A percentile compares a stretch with the other conserved stretches of the same genome.
These are phyloP conservation scores for Thamnophis elegans DNA, from an alignment of 2,797 vertebrate genomes.

Conservation along the genomic window DNA sequence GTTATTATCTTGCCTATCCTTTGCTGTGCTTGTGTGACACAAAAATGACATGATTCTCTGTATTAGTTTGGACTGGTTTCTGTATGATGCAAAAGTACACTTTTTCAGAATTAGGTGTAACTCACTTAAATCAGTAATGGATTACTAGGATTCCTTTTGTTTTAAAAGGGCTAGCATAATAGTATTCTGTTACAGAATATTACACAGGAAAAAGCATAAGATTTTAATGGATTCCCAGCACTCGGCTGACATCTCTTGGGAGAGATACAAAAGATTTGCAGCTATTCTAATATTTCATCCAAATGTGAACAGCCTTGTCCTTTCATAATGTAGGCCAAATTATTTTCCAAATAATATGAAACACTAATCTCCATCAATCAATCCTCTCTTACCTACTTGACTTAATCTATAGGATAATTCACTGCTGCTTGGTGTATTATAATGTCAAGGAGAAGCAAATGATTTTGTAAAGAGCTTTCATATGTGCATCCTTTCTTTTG, in stretches of 20 bases:
- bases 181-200: conserved; percentile 16
- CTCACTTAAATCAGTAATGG: neutral
- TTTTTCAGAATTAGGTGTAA: neutral
- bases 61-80: neutral
- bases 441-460: conserved; percentile 45
- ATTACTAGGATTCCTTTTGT: neutral
- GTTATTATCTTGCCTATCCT: neutral
- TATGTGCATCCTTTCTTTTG: neutral
- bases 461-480: conserved; percentile 44
- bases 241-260: conserved; percentile 21
- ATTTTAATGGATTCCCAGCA: neutral
- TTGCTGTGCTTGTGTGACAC: neutral
- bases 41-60: neutral
- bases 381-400: conserved; percentile 25
- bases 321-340: conserved; percentile 31
- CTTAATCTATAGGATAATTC: conserved; percentile 37
- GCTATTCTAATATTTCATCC: neutral
- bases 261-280: conserved; percentile 35
- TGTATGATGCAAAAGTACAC: neutral
- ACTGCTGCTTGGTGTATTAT: conserved; percentile 36
- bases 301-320: conserved; percentile 7
- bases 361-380: conserved; percentile 32
- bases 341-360: conserved; percentile 34
- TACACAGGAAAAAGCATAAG: neutral
- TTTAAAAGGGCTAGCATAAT: neutral